A percentile compares a stretch with the other conserved stretches of the same genome.
These are phyloP conservation scores for Eristalis intricaria DNA, from an alignment of 2,888 invertebrate species.

Conservation along the genomic window DNA sequence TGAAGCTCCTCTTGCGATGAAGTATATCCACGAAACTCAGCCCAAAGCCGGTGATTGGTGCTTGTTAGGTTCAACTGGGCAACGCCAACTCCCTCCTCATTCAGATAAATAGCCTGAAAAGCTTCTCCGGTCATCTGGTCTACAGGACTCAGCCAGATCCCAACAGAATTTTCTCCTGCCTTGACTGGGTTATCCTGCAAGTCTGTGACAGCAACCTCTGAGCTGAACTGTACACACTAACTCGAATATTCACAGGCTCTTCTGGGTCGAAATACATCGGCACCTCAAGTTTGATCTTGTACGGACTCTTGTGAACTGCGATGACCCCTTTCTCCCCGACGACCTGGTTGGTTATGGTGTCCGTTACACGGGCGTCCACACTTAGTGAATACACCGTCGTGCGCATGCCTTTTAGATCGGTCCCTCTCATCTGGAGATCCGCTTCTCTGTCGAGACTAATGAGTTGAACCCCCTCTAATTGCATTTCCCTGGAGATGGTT, in stretches of 20 bases:
- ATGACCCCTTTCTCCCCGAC: slow-evolving; percentile 76
- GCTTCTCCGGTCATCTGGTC: no score
- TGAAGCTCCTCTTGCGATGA: no score
- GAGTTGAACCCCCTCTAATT: slow-evolving; percentile 83
- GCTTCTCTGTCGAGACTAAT: slow-evolving; percentile 88
- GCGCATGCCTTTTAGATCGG: not conserved
- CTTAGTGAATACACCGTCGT: not conserved
- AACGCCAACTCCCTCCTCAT: not conserved
- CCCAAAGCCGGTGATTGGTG: no score
- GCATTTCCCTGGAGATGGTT: not conserved
- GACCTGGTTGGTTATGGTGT: not conserved
- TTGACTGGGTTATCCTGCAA: slow-evolving; percentile 86
- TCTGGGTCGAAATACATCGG: slow-evolving; percentile 94
- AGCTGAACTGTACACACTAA: not conserved
- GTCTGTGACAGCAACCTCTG: slow-evolving; percentile 82
- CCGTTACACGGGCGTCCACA: not conserved
- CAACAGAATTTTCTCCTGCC: slow-evolving; percentile 74
- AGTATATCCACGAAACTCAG: no score
- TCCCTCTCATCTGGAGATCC: slow-evolving; percentile 84
- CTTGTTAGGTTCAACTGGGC: not conserved
- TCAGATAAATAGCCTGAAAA: not conserved
- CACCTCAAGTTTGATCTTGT: slow-evolving; percentile 89
- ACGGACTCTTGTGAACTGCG: slow-evolving; percentile 87
- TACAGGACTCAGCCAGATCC: not conserved
- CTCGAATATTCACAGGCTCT: slow-evolving; percentile 83